Evolutionary conservation across 2,797 vertebrate genomes (phyloP).

Genomic region (Mormyrops boulengeri): DNA sequence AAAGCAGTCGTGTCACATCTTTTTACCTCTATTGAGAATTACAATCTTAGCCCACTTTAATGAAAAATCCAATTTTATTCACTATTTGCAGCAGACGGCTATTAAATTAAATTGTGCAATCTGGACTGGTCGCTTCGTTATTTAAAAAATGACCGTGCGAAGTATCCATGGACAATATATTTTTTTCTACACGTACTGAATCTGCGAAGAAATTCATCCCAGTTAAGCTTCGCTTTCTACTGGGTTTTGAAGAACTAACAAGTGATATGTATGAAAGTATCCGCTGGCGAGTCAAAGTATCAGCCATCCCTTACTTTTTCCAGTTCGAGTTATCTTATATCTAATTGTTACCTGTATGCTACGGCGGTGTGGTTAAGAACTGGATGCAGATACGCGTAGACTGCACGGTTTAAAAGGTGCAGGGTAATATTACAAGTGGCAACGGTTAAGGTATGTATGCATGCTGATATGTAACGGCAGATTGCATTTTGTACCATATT

Average conservation of each 20-base stretch:
- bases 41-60: neutral
- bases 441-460: neutral
- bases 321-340: neutral
- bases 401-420: neutral
- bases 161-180: neutral
- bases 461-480: neutral
- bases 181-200: neutral
- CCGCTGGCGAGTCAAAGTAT: neutral
- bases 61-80: neutral
- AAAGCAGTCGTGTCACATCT: slow-evolving; percentile 13
- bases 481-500: neutral
- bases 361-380: neutral
- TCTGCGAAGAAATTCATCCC: neutral
- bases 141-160: neutral
- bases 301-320: neutral
- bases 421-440: neutral
- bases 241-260: neutral
- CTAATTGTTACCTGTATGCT: neutral
- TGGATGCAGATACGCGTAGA: neutral
- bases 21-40: slow-evolving; percentile 3
- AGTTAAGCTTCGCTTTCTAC: neutral
- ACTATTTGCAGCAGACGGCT: slow-evolving; percentile 12
- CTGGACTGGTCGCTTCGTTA: neutral
- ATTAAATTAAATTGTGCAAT: neutral
- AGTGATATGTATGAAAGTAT: neutral